Conservation (phyloP, 2,888 invertebrate genomes). For the Colostygia pectinataria region DNA sequence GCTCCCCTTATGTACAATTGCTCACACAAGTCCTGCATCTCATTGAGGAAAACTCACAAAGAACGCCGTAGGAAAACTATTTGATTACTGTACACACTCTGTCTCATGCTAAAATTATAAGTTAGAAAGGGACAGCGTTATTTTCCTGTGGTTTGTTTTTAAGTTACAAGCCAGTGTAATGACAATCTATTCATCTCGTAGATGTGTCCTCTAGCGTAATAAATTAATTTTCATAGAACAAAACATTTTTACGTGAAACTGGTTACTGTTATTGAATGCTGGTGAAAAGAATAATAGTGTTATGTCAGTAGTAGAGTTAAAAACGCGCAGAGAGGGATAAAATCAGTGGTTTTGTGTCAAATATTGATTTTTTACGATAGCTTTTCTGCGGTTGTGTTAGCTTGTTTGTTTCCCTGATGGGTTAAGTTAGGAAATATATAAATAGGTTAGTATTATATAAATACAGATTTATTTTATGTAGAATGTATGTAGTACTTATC, state of each 20-base stretch:
- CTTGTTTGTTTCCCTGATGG: no score
- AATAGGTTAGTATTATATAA: background rate
- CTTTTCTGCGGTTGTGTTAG: slow-evolving; percentile 5
- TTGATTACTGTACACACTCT: slow-evolving; percentile 12
- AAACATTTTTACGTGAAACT: slow-evolving; percentile 12
- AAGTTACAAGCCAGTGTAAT: slow-evolving; percentile 16
- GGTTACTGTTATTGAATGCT: background rate
- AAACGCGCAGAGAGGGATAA: background rate
- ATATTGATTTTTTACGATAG: slow-evolving; percentile 27
- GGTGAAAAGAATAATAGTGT: no score
- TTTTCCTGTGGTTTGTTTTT: slow-evolving; percentile 2
- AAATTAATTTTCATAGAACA: background rate
- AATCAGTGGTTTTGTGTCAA: slow-evolving; percentile 11
- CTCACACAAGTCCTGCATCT: background rate
- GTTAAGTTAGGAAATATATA: no score
- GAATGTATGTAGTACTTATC: no score
- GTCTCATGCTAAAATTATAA: slow-evolving; percentile 19
- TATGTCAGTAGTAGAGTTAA: slow-evolving; percentile 2
- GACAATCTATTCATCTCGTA: slow-evolving; percentile 18
- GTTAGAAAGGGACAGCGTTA: slow-evolving; percentile 12
- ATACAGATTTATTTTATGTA: no score
- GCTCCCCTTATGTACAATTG: no score
- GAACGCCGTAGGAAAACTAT: slow-evolving; percentile 5
- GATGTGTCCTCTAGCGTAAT: no score
- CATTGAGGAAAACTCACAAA: slow-evolving; percentile 8